Evolutionary conservation across 1,140 invertebrate genomes (phyloP).

Genomic region (Nymphalis io): DNA sequence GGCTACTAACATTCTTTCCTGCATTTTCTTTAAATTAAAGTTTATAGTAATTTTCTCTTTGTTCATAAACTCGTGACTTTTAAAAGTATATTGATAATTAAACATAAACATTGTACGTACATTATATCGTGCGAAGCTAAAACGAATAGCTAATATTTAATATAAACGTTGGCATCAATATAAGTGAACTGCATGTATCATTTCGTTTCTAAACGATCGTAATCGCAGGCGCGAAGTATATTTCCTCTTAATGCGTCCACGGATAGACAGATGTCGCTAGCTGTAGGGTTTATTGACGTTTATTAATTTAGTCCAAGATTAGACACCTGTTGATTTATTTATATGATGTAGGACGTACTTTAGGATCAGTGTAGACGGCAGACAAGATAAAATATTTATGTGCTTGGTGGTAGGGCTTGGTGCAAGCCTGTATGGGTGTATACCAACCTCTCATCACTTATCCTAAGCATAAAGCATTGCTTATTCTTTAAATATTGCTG

Average conservation of each 20-base stretch:
- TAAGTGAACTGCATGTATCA: conserved; percentile 24
- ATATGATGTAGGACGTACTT: conserved; percentile 44
- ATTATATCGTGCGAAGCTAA: too few relatives aligned
- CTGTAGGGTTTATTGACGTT: conserved; percentile 44
- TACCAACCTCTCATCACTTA: too few relatives aligned
- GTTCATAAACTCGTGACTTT: too few relatives aligned
- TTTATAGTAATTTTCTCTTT: too few relatives aligned
- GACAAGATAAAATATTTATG: neutral
- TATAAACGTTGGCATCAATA: conserved; percentile 13
- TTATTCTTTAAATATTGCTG: too few relatives aligned
- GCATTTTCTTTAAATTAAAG: too few relatives aligned
- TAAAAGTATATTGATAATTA: too few relatives aligned
- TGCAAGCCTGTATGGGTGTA: too few relatives aligned
- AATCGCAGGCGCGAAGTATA: conserved; percentile 34
- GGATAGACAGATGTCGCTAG: conserved; percentile 41
- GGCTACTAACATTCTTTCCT: too few relatives aligned
- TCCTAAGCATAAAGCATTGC: too few relatives aligned
- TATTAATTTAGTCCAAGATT: conserved; percentile 49
- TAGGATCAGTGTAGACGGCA: conserved; percentile 34
- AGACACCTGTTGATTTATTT: conserved; percentile 54
- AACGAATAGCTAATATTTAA: neutral
- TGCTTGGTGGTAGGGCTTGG: too few relatives aligned
- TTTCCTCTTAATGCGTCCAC: conserved; percentile 32
- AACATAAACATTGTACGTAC: too few relatives aligned
- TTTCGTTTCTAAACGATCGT: conserved; percentile 31